Base-by-base conservation (phyloP, 1,140 invertebrate genomes). In the Sitobion miscanthi region DNA sequence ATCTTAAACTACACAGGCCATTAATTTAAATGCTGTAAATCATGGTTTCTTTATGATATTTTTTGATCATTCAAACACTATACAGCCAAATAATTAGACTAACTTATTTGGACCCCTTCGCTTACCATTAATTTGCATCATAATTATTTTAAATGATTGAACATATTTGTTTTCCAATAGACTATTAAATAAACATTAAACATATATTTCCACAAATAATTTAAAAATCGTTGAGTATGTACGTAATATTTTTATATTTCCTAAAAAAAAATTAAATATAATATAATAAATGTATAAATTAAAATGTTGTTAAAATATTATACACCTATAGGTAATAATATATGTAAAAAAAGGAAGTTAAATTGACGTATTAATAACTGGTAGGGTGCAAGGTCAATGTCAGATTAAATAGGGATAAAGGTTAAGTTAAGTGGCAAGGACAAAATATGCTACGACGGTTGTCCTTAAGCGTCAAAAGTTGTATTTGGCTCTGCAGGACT, bases 381-480 rank as follows among this genome's bases (percentile, higher is more conserved):
- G n/a, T 87, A n/a, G 86, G 86, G 45, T 35, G 47, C 30, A n/a
- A 88, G 47, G 86, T 88, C 85, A 47, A 47, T 45, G 45, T n/a
- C n/a, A 35, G 87, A 89, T 89, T 89, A 89, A 69, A 89, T 21
- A 57, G 52, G 35, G 52, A 57, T 54, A 57, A 47, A 89, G 86
- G 52, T 54, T 38, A 86, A 42, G 14, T 47, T n/a, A 77, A 42
- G n/a, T 2, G 88, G 23, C 88, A 90, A 62, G 38, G 38, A 90
- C 54, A 35, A 42, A 62, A 90, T 69, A 45, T 62, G 47, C 30
- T 77, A n/a, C 62, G 62, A 69, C 7, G 88, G 54, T 62, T 90
- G 89, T 25, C 38, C 38, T 90, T 90, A 69, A 90, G 23, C 25
- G 89, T 69, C 54, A 90, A 90, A 42, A 90, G 25, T 62, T 69